Conservation (phyloP, 2,113 vertebrate species). For the Rousettus leschenaultii region DNA sequence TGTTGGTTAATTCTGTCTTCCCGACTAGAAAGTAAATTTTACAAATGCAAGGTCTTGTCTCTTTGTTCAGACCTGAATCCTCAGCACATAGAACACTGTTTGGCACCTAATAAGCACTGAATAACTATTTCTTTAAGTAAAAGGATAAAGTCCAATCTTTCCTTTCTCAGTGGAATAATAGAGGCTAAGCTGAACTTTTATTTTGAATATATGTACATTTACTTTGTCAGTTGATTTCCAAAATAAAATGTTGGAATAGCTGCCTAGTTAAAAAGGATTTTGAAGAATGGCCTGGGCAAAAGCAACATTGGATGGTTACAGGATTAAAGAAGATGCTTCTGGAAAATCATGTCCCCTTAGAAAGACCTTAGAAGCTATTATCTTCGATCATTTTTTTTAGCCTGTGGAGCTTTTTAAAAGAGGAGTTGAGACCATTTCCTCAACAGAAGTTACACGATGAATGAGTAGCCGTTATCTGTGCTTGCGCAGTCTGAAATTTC, state of each 20-base stretch:
- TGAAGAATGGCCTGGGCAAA: constrained; percentile 40
- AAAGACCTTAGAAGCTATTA: constrained; percentile 18
- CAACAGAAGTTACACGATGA: constrained; percentile 17
- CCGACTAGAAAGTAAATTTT: neutral
- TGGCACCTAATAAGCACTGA: neutral
- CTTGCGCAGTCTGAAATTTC: neutral
- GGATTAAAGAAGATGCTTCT: constrained; percentile 8
- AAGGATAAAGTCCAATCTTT: neutral
- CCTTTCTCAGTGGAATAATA: neutral
- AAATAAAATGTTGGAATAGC: neutral
- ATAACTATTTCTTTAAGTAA: neutral
- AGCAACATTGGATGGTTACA: neutral
- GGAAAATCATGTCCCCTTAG: neutral
- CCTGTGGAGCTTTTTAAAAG: constrained; percentile 36
- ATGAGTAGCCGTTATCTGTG: constrained; percentile 46
- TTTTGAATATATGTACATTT: neutral
- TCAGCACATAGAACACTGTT: neutral
- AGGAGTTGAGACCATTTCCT: constrained; percentile 40
- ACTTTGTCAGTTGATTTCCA: neutral
- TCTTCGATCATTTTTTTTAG: neutral
- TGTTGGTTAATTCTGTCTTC: neutral
- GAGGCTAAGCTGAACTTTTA: neutral
- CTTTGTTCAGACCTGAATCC: neutral
- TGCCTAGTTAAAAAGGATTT: neutral
- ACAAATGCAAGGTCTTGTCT: neutral